A percentile compares a stretch with the other conserved stretches of the same genome.
Conservation (phyloP, 2,888 invertebrate genomes). For the Allygus modestus region DNA sequence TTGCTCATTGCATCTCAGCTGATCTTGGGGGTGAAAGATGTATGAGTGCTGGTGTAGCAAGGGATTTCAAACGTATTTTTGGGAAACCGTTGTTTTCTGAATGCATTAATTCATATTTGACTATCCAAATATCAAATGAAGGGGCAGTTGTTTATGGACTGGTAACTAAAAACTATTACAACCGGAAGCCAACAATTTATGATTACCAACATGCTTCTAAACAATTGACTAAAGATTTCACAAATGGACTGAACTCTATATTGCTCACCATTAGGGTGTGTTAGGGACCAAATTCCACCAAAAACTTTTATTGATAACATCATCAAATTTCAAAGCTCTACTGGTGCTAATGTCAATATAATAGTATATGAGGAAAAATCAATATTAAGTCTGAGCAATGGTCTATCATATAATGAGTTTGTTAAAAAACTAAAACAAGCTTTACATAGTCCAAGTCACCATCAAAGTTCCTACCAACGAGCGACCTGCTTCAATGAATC, state of each 20-base stretch:
- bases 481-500: not conserved
- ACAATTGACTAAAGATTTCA: not conserved
- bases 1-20: not conserved
- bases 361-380: not conserved
- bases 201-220: not conserved
- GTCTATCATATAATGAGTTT: not conserved
- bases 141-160: conserved; percentile 3
- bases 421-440: not conserved
- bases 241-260: not conserved
- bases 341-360: not conserved
- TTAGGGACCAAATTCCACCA: not conserved
- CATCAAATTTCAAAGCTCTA: conserved; percentile 9
- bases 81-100: not conserved
- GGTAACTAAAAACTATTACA: not conserved
- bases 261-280: conserved; percentile 30
- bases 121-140: not conserved
- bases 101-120: not conserved
- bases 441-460: not conserved
- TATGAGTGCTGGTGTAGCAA: conserved; percentile 10
- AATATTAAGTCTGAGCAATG: not conserved
- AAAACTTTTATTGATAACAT: not conserved
- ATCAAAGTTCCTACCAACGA: not conserved
- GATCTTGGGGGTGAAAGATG: not conserved
- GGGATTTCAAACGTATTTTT: not conserved
- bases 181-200: not conserved